A percentile compares a stretch with the other conserved stretches of the same genome.
Evolutionary conservation across 2,113 vertebrate species (phyloP).

Genomic region (Ailuropoda melanoleuca): DNA sequence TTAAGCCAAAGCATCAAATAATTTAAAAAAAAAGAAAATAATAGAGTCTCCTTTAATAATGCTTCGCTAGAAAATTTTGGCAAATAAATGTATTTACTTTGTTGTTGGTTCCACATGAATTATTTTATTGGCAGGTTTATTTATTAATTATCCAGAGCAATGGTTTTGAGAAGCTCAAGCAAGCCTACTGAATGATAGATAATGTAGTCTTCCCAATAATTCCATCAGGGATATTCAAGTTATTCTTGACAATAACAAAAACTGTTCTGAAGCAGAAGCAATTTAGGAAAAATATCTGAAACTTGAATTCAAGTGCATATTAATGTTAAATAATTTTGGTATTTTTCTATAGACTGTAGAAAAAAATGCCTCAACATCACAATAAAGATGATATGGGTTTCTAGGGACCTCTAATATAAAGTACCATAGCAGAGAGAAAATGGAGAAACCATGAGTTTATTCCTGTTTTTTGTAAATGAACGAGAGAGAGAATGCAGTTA

Average conservation of each 20-base stretch:
- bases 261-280: constrained; percentile 48
- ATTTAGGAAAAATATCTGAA: constrained; percentile 50
- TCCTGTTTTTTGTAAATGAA: neutral
- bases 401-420: neutral
- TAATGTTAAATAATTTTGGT: constrained; percentile 34
- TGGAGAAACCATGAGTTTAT: neutral
- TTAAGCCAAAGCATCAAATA: neutral
- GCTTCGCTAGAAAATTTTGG: constrained; percentile 48
- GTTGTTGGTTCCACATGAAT: constrained; percentile 66
- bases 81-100: constrained; percentile 72
- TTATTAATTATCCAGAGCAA: constrained; percentile 79
- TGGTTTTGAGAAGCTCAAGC: constrained; percentile 67
- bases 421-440: neutral
- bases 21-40: constrained; percentile 43
- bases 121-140: constrained; percentile 74
- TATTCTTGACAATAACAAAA: constrained; percentile 62
- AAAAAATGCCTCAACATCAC: neutral
- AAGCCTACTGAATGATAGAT: constrained; percentile 74
- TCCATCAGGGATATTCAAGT: constrained; percentile 60
- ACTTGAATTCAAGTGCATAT: neutral
- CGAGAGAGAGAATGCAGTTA: neutral
- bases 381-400: neutral
- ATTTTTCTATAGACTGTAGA: neutral
- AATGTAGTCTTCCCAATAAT: constrained; percentile 53
- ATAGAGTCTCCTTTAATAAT: constrained; percentile 56